phyloP scores from a whole-genome alignment of 2,888 invertebrate species.

The Drosophila fungiperda region DNA sequence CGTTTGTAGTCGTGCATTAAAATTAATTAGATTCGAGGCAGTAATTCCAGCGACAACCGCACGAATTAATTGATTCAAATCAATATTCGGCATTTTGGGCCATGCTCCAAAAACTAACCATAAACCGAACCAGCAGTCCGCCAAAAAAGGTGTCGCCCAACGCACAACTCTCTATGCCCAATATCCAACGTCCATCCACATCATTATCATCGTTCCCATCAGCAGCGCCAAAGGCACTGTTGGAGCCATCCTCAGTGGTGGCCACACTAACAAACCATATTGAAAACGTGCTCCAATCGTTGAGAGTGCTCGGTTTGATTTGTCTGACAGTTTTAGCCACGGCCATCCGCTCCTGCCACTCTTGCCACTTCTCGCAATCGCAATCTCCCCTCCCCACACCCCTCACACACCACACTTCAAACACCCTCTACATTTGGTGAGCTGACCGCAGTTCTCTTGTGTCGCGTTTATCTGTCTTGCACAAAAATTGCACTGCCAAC shows the following conservation, averaged over 20 bases:
- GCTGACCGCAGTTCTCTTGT: not conserved
- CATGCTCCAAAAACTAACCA: constrained; percentile 59
- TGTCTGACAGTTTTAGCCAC: constrained; percentile 65
- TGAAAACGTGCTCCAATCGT: constrained; percentile 75
- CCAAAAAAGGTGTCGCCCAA: constrained; percentile 49
- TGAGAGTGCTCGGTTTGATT: constrained; percentile 70
- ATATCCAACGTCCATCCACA: constrained; percentile 5
- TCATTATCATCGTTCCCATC: constrained; percentile 6
- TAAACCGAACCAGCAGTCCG: constrained; percentile 54
- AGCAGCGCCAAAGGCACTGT: not conserved
- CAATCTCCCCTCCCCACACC: not conserved
- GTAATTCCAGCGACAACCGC: constrained; percentile 84
- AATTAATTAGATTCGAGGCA: constrained; percentile 86
- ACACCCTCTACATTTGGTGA: not conserved
- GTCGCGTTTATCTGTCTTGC: constrained; percentile 22
- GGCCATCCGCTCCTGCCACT: not conserved
- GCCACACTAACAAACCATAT: constrained; percentile 76
- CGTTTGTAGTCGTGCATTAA: constrained; percentile 83
- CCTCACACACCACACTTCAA: not conserved
- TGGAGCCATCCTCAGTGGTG: constrained; percentile 37
- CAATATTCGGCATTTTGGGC: constrained; percentile 83
- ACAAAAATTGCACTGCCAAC: constrained; percentile 44
- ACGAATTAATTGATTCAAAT: constrained; percentile 86
- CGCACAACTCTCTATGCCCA: not conserved
- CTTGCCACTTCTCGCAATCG: no score